A percentile compares a stretch with the other conserved stretches of the same genome.
These are phyloP conservation scores for Circaetus cinerascens DNA, from an alignment of 2,113 vertebrate species.

Conservation along the genomic window DNA sequence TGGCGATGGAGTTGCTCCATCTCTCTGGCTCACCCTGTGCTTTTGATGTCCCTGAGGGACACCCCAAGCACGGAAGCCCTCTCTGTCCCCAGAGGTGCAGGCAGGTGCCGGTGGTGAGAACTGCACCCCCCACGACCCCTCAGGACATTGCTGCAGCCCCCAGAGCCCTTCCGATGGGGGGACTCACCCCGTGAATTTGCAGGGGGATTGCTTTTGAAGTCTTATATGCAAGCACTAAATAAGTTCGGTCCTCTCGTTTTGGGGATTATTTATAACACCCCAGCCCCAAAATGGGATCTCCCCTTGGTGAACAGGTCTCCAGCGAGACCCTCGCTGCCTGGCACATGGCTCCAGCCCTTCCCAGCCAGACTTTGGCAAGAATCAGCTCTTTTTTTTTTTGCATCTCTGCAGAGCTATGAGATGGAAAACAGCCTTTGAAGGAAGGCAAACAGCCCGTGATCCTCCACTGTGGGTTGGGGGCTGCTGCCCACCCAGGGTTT, in stretches of 20 bases:
- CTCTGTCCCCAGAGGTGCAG: no score
- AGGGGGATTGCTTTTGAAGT: background rate
- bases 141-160: background rate
- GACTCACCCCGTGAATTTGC: no score
- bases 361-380: background rate
- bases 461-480: background rate
- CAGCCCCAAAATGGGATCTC: background rate
- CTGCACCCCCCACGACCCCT: background rate
- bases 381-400: no score
- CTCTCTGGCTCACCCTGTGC: background rate
- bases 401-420: background rate
- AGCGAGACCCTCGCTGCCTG: rapidly evolving
- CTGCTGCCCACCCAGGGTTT: background rate
- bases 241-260: background rate
- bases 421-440: background rate
- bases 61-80: rapidly evolving
- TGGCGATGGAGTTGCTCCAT: background rate
- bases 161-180: no score
- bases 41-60: background rate
- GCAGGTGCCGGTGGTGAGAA: background rate
- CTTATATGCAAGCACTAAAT: background rate
- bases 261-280: background rate
- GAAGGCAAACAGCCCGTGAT: background rate
- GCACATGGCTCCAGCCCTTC: background rate
- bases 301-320: background rate